Base-by-base conservation (phyloP, 2,113 vertebrate genomes). In the Barnardius zonarius region DNA sequence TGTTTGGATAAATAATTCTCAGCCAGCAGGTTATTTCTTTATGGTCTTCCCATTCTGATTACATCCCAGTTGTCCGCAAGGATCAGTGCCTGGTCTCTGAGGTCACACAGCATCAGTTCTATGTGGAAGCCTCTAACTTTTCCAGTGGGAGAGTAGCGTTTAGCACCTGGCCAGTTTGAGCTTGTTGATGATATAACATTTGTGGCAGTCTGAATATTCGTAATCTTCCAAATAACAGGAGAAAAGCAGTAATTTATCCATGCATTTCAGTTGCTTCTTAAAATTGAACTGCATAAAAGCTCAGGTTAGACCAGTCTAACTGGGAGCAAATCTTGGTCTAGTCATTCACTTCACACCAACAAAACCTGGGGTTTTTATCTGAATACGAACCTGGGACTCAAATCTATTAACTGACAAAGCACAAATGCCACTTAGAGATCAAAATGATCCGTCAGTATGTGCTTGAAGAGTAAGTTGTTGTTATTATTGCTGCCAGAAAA, bases 401-500 rank as follows among this genome's bases (percentile, higher is more conserved):
- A 76, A 62, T 52, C 41, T 33, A 5, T 70, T 30, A 59, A 33
- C 30, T 55, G 86, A 46, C 13, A 68, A 55, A 83, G n/a, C 7
- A 66, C 68, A 92, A 75, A 39, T 13, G 9, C 17, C n/a, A 55
- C 33, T 7, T 43, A 74, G 23, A 49, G 13, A 30, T 76, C 1
- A 3, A 77, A 86, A 55, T 0, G 1, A 43, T 18, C 52, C 5
- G 2, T 61, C 39, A 48, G 10, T 4, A 24, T 0, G 0, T n/a
- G 48, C 35, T 39, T n/a, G 23, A 83, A 68, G 12, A 9, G 4
- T 7, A 31, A 1, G 4, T 24, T 14, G 4, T 22, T 69, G 54
- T 25, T 7, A 3, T 10, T 62, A 31, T 46, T 82, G 67, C 75
- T 33, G 44, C 5, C 39, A 39, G 70, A 57, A 85, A 75, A 75